Conservation (phyloP, 2,888 invertebrate species). For the Megamerina dolium region DNA sequence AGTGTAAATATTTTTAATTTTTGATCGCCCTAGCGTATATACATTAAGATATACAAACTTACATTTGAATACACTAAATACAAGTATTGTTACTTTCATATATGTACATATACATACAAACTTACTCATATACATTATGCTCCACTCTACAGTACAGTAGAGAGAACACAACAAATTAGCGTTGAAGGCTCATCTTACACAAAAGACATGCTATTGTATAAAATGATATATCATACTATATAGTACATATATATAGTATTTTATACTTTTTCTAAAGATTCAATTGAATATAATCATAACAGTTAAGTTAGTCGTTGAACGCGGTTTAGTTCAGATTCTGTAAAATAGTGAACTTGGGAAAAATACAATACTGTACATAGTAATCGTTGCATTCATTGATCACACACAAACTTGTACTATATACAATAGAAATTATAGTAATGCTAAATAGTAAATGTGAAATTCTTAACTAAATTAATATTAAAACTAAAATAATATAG, state of each 20-base stretch:
- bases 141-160: neutral
- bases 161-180: slow-evolving; percentile 22
- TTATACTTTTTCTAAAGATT: slow-evolving; percentile 10
- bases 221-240: slow-evolving; percentile 1
- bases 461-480: no score
- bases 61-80: no score
- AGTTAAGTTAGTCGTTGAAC: slow-evolving; percentile 22
- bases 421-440: no score
- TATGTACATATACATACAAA: neutral
- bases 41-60: no score
- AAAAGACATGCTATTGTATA: slow-evolving; percentile 10
- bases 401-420: no score
- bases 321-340: slow-evolving; percentile 20
- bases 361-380: no score
- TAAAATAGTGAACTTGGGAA: slow-evolving; percentile 15
- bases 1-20: no score
- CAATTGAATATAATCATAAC: slow-evolving; percentile 19
- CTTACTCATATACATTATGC: no score
- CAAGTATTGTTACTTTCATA: slow-evolving; percentile 6
- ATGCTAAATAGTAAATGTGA: no score
- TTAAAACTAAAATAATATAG: no score
- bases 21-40: no score
- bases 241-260: neutral
- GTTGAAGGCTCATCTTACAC: slow-evolving; percentile 33
- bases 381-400: no score